phyloP scores from a whole-genome alignment of 2,113 vertebrate genomes.

The Microcebus griseorufus region DNA sequence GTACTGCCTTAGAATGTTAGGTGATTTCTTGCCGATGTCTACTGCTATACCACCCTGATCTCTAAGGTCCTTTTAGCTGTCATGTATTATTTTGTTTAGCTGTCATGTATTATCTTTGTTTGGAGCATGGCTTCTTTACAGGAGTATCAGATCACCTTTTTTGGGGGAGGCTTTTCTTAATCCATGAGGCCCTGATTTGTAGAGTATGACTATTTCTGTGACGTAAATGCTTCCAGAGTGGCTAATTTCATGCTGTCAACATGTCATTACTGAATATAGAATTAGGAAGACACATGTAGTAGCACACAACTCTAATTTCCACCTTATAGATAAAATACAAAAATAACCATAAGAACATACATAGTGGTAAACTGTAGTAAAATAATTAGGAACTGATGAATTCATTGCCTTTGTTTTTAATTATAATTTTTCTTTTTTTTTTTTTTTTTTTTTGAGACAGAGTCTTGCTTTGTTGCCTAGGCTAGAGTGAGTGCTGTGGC shows the following conservation, averaged over 20 bases:
- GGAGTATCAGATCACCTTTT: neutral
- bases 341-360: neutral
- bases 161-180: neutral
- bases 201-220: neutral
- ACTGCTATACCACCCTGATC: no score
- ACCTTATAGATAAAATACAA: neutral
- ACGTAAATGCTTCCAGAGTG: neutral
- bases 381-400: neutral
- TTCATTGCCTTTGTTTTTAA: conserved; percentile 10
- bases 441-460: no score
- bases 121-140: neutral
- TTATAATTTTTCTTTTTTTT: neutral
- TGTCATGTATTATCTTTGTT: neutral
- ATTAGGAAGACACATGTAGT: neutral
- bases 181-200: neutral
- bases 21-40: neutral
- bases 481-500: no score
- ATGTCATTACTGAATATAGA: neutral
- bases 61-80: neutral
- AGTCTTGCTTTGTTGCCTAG: no score
- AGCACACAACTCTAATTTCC: neutral
- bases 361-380: conserved; percentile 25
- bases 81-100: neutral
- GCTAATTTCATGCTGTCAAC: neutral
- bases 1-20: neutral